Percentiles rank a stretch among this genome's conserved stretches.
phyloP scores from a whole-genome alignment of 37 sponge, comb jelly and placozoan genomes.

The Ephydatia muelleri region DNA sequence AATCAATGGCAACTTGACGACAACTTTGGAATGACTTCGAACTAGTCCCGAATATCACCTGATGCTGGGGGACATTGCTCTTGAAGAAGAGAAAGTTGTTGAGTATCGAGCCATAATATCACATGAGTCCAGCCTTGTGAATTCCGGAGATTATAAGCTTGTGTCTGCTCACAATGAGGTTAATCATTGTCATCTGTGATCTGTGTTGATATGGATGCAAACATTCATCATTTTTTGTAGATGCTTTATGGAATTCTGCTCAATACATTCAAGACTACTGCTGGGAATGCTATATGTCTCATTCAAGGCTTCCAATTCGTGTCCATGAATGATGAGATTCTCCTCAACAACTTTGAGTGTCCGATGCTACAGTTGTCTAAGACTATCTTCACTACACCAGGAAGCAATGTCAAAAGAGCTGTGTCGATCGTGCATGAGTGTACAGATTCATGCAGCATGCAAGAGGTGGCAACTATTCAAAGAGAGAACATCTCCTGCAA shows the following conservation, averaged over 20 bases:
- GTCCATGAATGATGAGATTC: neutral
- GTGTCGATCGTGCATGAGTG: neutral
- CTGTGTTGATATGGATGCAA: no score
- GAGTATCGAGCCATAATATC: neutral
- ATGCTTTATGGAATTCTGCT: neutral
- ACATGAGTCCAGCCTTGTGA: neutral
- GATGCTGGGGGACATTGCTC: neutral
- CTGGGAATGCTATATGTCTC: neutral
- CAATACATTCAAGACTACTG: neutral
- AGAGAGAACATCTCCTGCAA: neutral
- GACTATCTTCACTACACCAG: no score
- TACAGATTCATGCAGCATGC: neutral
- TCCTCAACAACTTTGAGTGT: neutral
- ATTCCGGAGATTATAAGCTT: neutral
- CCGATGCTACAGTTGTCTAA: no score
- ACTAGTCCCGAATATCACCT: neutral
- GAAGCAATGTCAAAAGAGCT: neutral
- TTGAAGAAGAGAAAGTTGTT: neutral
- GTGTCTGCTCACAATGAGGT: neutral
- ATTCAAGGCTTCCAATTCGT: neutral
- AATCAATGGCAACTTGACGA: neutral
- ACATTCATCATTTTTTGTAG: neutral
- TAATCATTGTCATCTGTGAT: neutral
- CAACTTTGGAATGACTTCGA: neutral
- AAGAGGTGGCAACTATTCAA: neutral